Evolutionary conservation across 2,797 vertebrate genomes (phyloP).

Genomic region (Parauchenoglanis punctatus): DNA sequence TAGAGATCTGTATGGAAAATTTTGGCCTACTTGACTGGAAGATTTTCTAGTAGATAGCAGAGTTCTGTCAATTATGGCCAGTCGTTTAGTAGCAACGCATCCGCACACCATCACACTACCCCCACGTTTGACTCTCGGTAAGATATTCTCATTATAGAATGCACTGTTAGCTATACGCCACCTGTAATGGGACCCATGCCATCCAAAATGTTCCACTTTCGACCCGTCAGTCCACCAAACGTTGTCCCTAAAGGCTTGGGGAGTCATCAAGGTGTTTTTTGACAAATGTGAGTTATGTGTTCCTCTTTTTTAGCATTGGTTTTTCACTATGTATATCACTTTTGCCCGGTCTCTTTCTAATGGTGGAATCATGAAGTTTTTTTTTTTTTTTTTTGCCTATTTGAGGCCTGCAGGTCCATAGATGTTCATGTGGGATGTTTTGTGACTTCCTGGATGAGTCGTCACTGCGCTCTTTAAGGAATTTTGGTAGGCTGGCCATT

Average conservation of each 20-base stretch:
- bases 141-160: not conserved
- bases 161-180: not conserved
- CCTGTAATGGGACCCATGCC: not conserved
- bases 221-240: not conserved
- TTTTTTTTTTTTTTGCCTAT: not conserved
- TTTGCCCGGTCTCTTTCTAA: too few species aligned
- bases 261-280: not conserved
- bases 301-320: not conserved
- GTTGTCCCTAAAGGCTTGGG: not conserved
- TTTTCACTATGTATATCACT: not conserved
- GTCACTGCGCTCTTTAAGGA: not conserved
- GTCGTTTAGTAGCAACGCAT: not conserved
- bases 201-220: not conserved
- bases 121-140: not conserved
- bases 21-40: not conserved
- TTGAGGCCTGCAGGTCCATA: not conserved
- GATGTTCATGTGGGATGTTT: not conserved
- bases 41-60: not conserved
- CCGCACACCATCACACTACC: not conserved
- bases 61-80: not conserved
- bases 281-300: not conserved
- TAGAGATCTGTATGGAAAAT: not conserved
- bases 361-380: not conserved
- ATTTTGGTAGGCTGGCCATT: conserved; percentile 15
- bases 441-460: conserved; percentile 13